A percentile compares a stretch with the other conserved stretches of the same genome.
Conservation (phyloP, 2,113 vertebrate genomes). For the Paratilapia polleni region DNA sequence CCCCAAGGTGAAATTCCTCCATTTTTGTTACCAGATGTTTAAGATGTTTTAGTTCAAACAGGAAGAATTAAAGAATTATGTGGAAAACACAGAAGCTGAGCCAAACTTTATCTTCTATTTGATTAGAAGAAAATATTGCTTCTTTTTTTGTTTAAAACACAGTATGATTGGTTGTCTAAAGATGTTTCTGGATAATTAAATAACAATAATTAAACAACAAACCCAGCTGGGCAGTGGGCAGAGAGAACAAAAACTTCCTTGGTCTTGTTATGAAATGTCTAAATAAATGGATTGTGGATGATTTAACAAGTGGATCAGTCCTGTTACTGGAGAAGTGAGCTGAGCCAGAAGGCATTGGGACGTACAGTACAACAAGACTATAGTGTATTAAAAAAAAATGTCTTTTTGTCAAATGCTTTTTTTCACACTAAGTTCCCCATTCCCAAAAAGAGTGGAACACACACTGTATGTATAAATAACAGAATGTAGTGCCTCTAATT, state of each 20-base stretch:
- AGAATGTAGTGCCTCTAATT: too few relatives aligned
- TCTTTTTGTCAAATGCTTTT: too few relatives aligned
- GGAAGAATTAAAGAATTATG: conserved; percentile 39
- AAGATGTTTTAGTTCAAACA: conserved; percentile 40
- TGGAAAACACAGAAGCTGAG: conserved; percentile 10
- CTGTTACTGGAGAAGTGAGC: neutral
- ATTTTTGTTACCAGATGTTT: conserved; percentile 38
- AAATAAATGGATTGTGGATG: conserved; percentile 4
- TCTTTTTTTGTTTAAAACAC: conserved; percentile 10
- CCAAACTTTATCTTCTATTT: conserved; percentile 10
- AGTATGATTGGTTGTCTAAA: conserved; percentile 18
- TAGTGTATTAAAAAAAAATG: too few relatives aligned
- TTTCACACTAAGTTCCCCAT: neutral
- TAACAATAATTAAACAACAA: too few relatives aligned
- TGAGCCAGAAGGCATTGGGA: neutral
- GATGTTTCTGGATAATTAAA: conserved; percentile 30
- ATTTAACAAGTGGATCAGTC: conserved; percentile 1
- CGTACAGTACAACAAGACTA: neutral
- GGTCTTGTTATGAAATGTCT: conserved; percentile 8
- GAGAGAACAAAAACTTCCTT: conserved; percentile 7
- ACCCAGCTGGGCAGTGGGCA: conserved; percentile 5
- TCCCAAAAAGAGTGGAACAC: neutral
- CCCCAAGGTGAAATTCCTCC: conserved; percentile 23
- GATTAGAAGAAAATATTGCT: conserved; percentile 1
- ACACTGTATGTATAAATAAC: neutral